phyloP scores from a whole-genome alignment of 2,888 invertebrate species.

The Noctuana brunneofusca region DNA sequence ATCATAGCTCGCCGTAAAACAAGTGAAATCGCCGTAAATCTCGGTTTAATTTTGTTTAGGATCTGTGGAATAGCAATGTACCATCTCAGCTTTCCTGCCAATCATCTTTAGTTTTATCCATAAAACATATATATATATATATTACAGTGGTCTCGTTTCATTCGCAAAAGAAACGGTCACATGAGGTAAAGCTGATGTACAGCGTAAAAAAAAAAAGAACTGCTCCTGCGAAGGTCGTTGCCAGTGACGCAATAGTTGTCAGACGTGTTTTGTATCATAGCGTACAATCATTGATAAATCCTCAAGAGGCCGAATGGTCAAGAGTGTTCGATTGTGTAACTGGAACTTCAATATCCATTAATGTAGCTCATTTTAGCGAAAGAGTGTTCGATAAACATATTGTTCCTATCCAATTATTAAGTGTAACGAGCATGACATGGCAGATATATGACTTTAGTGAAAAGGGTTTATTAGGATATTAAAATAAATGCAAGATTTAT shows the following conservation, averaged over 20 bases:
- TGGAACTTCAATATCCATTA: conserved; percentile 28
- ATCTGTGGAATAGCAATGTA: too few relatives aligned
- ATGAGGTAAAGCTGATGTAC: conserved; percentile 14
- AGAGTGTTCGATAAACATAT: background rate
- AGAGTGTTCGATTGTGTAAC: conserved; percentile 26
- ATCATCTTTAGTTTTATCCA: background rate
- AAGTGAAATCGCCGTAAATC: too few relatives aligned
- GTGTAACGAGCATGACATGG: too few relatives aligned
- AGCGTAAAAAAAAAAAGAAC: conserved; percentile 31
- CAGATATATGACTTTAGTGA: too few relatives aligned
- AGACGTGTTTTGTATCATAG: conserved; percentile 64
- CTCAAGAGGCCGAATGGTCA: conserved; percentile 37
- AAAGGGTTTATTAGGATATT: too few relatives aligned
- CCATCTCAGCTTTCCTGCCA: too few relatives aligned
- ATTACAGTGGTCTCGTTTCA: too few relatives aligned
- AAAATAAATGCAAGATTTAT: too few relatives aligned
- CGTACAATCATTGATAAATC: conserved; percentile 66
- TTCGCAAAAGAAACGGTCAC: background rate
- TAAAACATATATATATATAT: background rate
- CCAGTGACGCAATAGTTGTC: conserved; percentile 68
- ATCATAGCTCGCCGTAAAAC: too few relatives aligned
- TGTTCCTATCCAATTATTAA: too few relatives aligned
- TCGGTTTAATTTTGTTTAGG: too few relatives aligned
- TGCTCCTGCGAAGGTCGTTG: conserved; percentile 67
- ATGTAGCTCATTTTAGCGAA: conserved; percentile 9